phyloP scores from a whole-genome alignment of 64 coral and sea anemone species.

The Catalaphyllia jardinei region DNA sequence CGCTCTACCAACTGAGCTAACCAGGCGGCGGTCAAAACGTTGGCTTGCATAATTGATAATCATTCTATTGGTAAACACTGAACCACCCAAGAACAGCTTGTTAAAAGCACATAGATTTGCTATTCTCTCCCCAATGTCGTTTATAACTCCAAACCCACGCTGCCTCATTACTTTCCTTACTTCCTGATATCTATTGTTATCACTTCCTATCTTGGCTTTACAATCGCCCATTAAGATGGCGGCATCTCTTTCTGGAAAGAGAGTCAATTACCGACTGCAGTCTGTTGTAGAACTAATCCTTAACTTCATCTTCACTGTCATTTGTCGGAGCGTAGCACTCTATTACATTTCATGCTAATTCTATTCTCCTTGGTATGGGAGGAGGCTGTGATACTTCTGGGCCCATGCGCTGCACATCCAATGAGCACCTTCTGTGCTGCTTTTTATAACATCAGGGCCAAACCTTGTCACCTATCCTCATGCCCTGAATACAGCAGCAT shows the following conservation, averaged over 20 bases:
- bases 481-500: background rate
- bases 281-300: constrained; percentile 33
- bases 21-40: too few relatives aligned
- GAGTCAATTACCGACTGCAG: background rate
- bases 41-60: too few relatives aligned
- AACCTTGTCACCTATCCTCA: constrained; percentile 9
- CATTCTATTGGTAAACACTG: constrained; percentile 22
- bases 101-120: constrained; percentile 11
- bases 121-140: background rate
- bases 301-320: constrained; percentile 9
- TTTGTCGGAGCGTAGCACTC: constrained; percentile 34
- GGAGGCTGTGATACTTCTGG: background rate
- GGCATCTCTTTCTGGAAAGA: background rate
- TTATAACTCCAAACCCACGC: background rate
- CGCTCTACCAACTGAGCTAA: too few relatives aligned
- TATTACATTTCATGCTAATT: constrained; percentile 3
- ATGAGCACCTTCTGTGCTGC: constrained; percentile 36
- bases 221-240: background rate
- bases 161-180: background rate
- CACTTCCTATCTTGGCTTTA: background rate
- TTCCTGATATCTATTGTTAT: background rate
- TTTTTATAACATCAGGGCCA: constrained; percentile 30
- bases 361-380: background rate
- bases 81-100: constrained; percentile 32
- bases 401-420: background rate